Percentiles rank a stretch among this genome's conserved stretches.
Conservation (phyloP, 2,113 vertebrate species). For the Dinomys branickii region DNA sequence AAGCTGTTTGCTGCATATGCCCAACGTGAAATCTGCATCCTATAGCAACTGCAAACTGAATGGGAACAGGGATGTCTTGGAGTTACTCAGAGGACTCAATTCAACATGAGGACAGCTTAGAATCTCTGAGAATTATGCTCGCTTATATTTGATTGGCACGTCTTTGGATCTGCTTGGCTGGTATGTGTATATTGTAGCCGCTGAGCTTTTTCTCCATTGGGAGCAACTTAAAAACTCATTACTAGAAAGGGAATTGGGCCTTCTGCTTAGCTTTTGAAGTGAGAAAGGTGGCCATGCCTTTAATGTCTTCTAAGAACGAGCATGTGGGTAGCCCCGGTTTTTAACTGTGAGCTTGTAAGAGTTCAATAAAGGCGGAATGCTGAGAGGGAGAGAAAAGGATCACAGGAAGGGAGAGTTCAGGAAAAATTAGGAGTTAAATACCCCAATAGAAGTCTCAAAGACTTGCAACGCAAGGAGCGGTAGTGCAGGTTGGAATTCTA, state of each 20-base stretch:
- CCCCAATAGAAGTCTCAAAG: slow-evolving; percentile 37
- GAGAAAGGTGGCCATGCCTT: slow-evolving; percentile 44
- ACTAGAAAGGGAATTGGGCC: slow-evolving; percentile 10
- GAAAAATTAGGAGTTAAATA: slow-evolving; percentile 49
- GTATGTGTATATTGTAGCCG: slow-evolving; percentile 57
- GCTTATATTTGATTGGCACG: slow-evolving; percentile 68
- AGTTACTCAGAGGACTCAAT: slow-evolving; percentile 10
- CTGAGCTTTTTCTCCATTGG: slow-evolving; percentile 39
- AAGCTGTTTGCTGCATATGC: slow-evolving; percentile 29
- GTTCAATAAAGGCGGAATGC: slow-evolving; percentile 15
- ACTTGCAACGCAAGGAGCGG: slow-evolving; percentile 43
- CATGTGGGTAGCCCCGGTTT: slow-evolving; percentile 49
- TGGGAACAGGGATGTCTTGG: not conserved
- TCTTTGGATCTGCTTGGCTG: slow-evolving; percentile 62
- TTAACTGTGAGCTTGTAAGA: slow-evolving; percentile 49
- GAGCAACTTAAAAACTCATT: slow-evolving; percentile 50
- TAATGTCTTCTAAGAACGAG: slow-evolving; percentile 54
- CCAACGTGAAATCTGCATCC: slow-evolving; percentile 12
- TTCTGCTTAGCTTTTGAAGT: slow-evolving; percentile 62
- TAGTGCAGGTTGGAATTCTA: slow-evolving; percentile 51
- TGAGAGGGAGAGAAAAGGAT: slow-evolving; percentile 37
- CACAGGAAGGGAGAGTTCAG: slow-evolving; percentile 43
- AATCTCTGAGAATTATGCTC: slow-evolving; percentile 63
- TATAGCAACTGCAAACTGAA: slow-evolving; percentile 53
- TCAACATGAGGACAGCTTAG: slow-evolving; percentile 65